phyloP scores from a whole-genome alignment of 2,797 vertebrate species.

The Premnoplex brunnescens region DNA sequence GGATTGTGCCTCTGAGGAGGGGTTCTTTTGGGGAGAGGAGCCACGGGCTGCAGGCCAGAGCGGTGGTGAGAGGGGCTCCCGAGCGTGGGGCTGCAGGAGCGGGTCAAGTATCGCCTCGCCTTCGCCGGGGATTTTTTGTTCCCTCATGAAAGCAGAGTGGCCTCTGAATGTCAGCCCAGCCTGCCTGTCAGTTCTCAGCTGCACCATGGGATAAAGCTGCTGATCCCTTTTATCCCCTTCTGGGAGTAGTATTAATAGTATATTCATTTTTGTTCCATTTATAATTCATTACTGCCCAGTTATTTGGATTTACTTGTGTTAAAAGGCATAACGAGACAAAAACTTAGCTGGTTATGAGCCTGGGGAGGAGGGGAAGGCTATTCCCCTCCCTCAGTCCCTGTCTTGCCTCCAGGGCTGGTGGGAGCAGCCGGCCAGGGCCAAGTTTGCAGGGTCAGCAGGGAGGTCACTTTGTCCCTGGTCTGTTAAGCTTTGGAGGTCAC shows the following conservation, averaged over 20 bases:
- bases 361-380: neutral
- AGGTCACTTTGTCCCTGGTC: neutral
- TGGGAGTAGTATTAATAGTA: slow-evolving; percentile 70
- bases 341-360: slow-evolving; percentile 33
- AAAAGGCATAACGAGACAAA: slow-evolving; percentile 64
- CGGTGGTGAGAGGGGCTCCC: neutral
- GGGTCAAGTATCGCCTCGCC: neutral
- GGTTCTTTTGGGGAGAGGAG: neutral
- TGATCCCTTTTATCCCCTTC: slow-evolving; percentile 70
- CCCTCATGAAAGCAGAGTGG: slow-evolving; percentile 47
- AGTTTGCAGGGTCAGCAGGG: neutral
- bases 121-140: slow-evolving; percentile 30
- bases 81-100: neutral
- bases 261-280: slow-evolving; percentile 71
- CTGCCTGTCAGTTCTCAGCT: slow-evolving; percentile 67
- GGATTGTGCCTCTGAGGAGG: neutral
- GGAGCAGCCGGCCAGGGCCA: neutral
- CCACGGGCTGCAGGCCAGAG: neutral
- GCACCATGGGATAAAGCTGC: slow-evolving; percentile 65
- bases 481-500: neutral
- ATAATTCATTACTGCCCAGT: slow-evolving; percentile 70
- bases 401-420: neutral
- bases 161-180: slow-evolving; percentile 57
- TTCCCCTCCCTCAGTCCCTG: neutral
- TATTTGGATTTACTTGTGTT: slow-evolving; percentile 68